These are phyloP conservation scores for Pentalonia nigronervosa DNA, from an alignment of 1,140 invertebrate species.

Conservation along the genomic window DNA sequence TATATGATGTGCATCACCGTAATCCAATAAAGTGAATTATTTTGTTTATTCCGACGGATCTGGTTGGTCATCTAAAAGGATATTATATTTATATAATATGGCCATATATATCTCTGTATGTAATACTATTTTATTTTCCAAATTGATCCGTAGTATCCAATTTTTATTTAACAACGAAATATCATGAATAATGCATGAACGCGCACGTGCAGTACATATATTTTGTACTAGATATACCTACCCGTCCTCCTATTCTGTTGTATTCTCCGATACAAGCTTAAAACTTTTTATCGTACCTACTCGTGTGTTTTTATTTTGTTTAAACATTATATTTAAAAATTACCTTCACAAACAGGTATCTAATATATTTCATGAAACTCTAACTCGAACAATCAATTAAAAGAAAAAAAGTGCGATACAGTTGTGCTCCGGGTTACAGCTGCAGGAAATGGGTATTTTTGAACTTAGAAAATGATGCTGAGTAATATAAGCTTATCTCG, in stretches of 20 bases:
- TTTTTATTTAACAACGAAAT: slow-evolving; percentile 13
- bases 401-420: not conserved
- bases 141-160: not conserved
- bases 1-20: too few species aligned
- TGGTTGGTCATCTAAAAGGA: slow-evolving; percentile 5
- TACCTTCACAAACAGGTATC: not conserved
- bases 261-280: not conserved
- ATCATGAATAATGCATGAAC: not conserved
- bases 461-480: not conserved
- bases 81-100: too few species aligned
- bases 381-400: not conserved
- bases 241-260: not conserved
- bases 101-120: not conserved
- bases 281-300: not conserved
- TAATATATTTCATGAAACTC: not conserved
- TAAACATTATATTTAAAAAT: not conserved
- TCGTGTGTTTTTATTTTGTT: not conserved
- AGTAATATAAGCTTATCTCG: not conserved
- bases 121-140: not conserved
- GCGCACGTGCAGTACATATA: not conserved
- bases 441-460: not conserved
- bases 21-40: not conserved
- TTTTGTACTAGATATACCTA: not conserved
- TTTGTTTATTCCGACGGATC: slow-evolving; percentile 4
- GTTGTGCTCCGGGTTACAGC: not conserved